A percentile compares a stretch with the other conserved stretches of the same genome.
Conservation (phyloP, 2,888 invertebrate species). For the Punctoribates punctum region DNA sequence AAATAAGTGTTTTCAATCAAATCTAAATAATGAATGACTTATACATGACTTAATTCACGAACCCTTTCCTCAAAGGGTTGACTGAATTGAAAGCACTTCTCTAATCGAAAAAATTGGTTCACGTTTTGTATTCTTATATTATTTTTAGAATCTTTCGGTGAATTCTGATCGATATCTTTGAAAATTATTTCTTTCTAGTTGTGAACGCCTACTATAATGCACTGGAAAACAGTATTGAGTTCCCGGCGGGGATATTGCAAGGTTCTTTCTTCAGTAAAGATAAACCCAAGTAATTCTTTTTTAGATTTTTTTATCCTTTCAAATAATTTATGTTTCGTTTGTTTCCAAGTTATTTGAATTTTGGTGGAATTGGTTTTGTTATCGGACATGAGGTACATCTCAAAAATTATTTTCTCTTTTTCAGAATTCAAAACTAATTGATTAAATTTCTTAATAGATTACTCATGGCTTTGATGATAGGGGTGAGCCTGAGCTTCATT, state of each 20-base stretch:
- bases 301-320: slow-evolving; percentile 1
- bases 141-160: too few relatives aligned
- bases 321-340: not conserved
- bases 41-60: too few relatives aligned
- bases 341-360: slow-evolving; percentile 34
- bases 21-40: not conserved
- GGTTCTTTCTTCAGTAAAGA: slow-evolving; percentile 52
- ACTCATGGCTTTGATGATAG: slow-evolving; percentile 56
- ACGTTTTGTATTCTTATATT: too few relatives aligned
- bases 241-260: slow-evolving; percentile 50
- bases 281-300: slow-evolving; percentile 48
- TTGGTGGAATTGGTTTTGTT: slow-evolving; percentile 51
- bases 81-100: too few relatives aligned
- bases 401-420: not conserved
- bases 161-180: too few relatives aligned
- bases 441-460: slow-evolving; percentile 48
- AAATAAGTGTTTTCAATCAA: not conserved
- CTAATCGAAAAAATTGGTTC: too few relatives aligned
- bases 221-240: slow-evolving; percentile 72
- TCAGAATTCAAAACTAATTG: not conserved
- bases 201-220: slow-evolving; percentile 83
- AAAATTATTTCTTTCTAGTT: too few relatives aligned
- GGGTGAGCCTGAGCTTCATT: slow-evolving; percentile 34
- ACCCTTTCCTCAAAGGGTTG: too few relatives aligned
- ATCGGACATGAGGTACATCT: slow-evolving; percentile 53